Evolutionary conservation across 2,113 vertebrate species (phyloP).

Genomic region (Sminthopsis crassicaudata): DNA sequence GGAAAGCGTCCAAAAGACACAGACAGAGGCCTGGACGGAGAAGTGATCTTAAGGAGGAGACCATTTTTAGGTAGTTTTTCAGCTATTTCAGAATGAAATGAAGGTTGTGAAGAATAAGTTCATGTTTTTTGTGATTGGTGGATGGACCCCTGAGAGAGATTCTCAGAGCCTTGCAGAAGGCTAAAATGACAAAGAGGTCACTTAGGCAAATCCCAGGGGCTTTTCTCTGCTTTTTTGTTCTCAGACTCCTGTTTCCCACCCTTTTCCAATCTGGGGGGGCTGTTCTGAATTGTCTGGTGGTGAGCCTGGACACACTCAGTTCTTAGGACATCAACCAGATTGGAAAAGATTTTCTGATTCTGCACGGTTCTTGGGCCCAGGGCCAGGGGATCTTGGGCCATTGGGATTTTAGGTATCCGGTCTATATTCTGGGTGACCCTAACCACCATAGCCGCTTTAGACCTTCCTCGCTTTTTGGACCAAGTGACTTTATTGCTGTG

Average conservation of each 20-base stretch:
- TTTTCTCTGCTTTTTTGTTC: not conserved
- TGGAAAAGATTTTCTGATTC: not conserved
- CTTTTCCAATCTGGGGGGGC: not conserved
- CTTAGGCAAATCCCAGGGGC: slow-evolving; percentile 7
- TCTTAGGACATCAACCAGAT: not conserved
- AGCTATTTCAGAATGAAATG: slow-evolving; percentile 41
- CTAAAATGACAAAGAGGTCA: slow-evolving; percentile 9
- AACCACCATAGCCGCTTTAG: not conserved
- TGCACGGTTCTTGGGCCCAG: not conserved
- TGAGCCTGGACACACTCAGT: not conserved
- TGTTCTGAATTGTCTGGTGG: not conserved
- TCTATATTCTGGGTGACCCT: not conserved
- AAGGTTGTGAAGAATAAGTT: not conserved
- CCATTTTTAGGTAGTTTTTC: not conserved
- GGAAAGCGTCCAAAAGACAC: not conserved
- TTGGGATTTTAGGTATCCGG: not conserved
- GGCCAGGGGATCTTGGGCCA: not conserved
- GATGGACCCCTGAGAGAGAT: slow-evolving; percentile 3
- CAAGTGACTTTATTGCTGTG: not conserved
- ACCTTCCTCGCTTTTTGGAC: not conserved
- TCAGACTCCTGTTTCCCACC: not conserved
- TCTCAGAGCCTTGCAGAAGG: not conserved
- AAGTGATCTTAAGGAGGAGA: not conserved
- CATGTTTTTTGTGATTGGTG: not conserved
- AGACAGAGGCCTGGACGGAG: not conserved